These are phyloP conservation scores for Pyrochroa serraticornis DNA, from an alignment of 2,888 invertebrate species.

Conservation along the genomic window DNA sequence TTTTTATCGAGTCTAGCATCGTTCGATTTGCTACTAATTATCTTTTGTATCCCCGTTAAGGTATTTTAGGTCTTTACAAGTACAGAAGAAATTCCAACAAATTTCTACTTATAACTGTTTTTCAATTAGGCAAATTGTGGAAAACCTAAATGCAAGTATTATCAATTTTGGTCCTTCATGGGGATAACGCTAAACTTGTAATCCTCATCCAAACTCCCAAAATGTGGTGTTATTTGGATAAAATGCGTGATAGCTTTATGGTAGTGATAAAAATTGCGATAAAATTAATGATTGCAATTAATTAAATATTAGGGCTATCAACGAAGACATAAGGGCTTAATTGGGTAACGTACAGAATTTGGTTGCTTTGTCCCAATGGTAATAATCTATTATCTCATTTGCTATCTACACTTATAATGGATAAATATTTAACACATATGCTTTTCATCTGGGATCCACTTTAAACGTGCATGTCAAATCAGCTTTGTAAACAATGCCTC, in stretches of 20 bases:
- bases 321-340: constrained; percentile 6
- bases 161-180: too few species aligned
- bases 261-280: neutral
- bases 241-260: too few species aligned
- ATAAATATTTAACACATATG: constrained; percentile 39
- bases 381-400: constrained; percentile 22
- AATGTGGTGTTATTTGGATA: too few species aligned
- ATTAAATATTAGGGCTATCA: neutral
- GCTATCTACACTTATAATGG: constrained; percentile 30
- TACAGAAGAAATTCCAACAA: too few species aligned
- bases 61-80: constrained; percentile 52
- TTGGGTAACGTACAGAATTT: neutral
- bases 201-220: too few species aligned
- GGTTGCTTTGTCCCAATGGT: constrained; percentile 14
- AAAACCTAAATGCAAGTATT: neutral
- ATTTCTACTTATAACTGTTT: too few species aligned
- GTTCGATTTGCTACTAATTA: constrained; percentile 71
- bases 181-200: too few species aligned
- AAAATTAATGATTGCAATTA: constrained; percentile 2
- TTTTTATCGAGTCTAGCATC: constrained; percentile 72
- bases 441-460: constrained; percentile 20
- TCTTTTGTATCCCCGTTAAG: constrained; percentile 75
- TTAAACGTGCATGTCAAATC: constrained; percentile 22
- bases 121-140: neutral
- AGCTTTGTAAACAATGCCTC: constrained; percentile 14